A percentile compares a stretch with the other conserved stretches of the same genome.
Conservation (phyloP, 2,797 vertebrate genomes). For the Brotogeris chrysoptera region DNA sequence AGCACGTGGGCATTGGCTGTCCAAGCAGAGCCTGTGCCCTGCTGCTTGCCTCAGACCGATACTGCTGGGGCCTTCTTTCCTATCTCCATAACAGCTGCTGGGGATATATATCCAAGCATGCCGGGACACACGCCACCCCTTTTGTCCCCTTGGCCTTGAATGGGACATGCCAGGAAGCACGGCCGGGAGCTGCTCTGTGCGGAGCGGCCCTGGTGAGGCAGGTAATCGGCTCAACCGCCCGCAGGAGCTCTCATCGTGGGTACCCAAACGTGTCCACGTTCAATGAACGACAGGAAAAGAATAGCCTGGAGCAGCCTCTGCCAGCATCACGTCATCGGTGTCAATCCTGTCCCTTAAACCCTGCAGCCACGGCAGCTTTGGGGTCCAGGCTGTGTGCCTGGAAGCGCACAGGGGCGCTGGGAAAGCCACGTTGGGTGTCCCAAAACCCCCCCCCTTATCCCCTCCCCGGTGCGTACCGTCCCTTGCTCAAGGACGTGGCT, state of each 20-base stretch:
- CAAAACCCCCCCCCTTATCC: background rate
- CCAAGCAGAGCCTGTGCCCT: background rate
- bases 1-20: fast-evolving
- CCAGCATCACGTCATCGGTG: fast-evolving
- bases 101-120: background rate
- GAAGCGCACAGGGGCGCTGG: background rate
- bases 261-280: fast-evolving
- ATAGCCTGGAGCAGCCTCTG: background rate
- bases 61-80: background rate
- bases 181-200: fast-evolving
- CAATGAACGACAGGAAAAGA: background rate
- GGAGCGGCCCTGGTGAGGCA: background rate
- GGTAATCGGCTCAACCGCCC: too few species aligned
- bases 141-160: background rate
- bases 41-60: background rate
- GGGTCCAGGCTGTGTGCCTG: background rate
- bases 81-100: background rate
- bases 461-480: fast-evolving
- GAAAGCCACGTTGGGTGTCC: fast-evolving
- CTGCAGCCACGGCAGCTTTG: background rate
- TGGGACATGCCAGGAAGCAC: background rate
- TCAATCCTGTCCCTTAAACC: background rate
- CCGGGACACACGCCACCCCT: background rate
- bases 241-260: background rate
- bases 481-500: fast-evolving